Conservation (phyloP, 53 echinoderm and acorn worm species). For the Holothuria scabra region DNA sequence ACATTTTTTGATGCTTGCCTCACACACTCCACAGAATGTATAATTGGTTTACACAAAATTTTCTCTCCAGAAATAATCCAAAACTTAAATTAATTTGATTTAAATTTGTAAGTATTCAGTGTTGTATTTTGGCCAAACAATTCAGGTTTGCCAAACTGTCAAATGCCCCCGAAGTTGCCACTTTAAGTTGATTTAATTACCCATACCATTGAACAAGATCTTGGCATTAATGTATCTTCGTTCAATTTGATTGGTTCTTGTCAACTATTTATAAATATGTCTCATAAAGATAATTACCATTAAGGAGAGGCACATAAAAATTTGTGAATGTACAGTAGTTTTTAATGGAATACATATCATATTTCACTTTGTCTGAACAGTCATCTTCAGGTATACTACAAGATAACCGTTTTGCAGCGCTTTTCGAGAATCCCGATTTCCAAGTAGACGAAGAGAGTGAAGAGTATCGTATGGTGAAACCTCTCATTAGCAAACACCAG, state of each 20-base stretch:
- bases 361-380: constrained; percentile 4
- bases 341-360: neutral
- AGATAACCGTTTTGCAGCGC: constrained; percentile 87
- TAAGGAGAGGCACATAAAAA: constrained; percentile 11
- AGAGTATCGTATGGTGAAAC: constrained; percentile 79
- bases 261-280: no score
- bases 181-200: no score
- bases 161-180: no score
- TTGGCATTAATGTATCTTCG: no score
- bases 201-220: no score
- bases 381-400: constrained; percentile 68
- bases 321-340: no score
- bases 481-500: constrained; percentile 84
- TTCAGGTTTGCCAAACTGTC: no score
- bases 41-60: no score
- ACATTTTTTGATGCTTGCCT: no score
- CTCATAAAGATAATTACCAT: neutral
- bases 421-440: constrained; percentile 95
- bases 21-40: no score
- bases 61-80: no score
- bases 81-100: neutral
- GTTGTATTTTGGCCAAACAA: neutral
- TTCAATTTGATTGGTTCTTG: no score
- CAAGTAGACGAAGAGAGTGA: constrained; percentile 90
- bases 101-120: neutral